Evolutionary conservation across 2,888 invertebrate species (phyloP), one percentile per base, ranked within the genome.

Genomic region (Ochlodes sylvanus): DNA sequence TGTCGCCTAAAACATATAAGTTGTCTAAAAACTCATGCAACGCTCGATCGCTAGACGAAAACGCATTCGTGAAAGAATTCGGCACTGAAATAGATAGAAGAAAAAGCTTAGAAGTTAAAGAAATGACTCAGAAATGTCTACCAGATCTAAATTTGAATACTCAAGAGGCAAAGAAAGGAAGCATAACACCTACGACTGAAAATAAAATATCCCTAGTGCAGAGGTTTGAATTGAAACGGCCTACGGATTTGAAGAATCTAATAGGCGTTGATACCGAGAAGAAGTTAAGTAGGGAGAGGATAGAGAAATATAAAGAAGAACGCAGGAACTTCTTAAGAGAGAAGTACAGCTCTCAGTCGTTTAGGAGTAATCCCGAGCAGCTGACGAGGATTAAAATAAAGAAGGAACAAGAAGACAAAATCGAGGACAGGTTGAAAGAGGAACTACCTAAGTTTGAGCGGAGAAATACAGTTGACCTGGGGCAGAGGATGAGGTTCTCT

Each of bases 241-340:
- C 85, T 0, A 75, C 83, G 0, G 89, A 92, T 0, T 73, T 90
- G 0, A 91, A 88, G 55, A 86, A 77, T 6, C 60, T 91, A 0
- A 91, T 92, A 66, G 88, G 78, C 0, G 77, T 89, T 60, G 93
- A 94, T 21, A 87, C 94, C 0, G 90, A 95, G 7, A 94, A 94
- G 66, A 95, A 96, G 70, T 81, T 95, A 21, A 96, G 96, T 77
- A 92, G 98, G 57, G 98, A 98, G 80, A 90, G 98, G 56, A 97
- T 98, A 73, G 98, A 98, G 86, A 96, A 97, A 83, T 98, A 98
- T 83, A 98, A 98, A 88, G 97, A 98, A 81, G 98, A 98, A 81
- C 92, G 98, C n/a, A 94, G 98, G 62, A 96, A 96, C 75, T 97
- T 97, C 78, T 88, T 98, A 14, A 94, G 97, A 56, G 97, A 98